Conservation (phyloP, 2,888 invertebrate genomes). For the Clostera curtula region DNA sequence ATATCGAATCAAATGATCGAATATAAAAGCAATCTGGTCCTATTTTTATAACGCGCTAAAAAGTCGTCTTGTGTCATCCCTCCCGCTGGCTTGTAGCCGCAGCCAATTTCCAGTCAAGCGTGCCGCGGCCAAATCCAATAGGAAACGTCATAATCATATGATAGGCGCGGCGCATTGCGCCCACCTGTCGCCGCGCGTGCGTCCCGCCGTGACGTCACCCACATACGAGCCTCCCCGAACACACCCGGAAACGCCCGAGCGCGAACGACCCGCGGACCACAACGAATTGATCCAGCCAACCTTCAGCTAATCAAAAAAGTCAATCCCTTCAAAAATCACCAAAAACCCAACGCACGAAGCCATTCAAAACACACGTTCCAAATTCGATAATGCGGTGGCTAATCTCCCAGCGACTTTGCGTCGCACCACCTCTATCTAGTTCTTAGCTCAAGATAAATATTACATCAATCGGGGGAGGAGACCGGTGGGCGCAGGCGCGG, state of each 20-base stretch:
- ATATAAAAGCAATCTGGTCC: no score
- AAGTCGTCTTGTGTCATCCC: no score
- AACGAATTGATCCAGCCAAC: constrained; percentile 56
- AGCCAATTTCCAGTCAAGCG: constrained; percentile 41
- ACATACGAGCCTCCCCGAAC: constrained; percentile 36
- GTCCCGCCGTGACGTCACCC: constrained; percentile 64
- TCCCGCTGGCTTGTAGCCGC: no score
- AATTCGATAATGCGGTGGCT: not conserved
- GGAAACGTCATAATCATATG: constrained; percentile 72
- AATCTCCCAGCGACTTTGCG: constrained; percentile 23
- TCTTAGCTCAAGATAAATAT: constrained; percentile 74
- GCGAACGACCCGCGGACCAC: constrained; percentile 35
- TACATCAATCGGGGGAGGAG: constrained; percentile 68
- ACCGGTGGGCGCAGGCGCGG: constrained; percentile 43
- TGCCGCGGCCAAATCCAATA: constrained; percentile 46
- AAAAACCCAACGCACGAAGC: constrained; percentile 1
- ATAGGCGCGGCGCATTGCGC: constrained; percentile 71
- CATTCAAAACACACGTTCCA: not conserved
- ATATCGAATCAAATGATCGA: no score
- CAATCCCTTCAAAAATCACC: constrained; percentile 24
- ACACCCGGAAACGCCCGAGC: constrained; percentile 29
- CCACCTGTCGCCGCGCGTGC: constrained; percentile 74
- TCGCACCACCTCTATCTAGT: constrained; percentile 54
- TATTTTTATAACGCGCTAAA: no score
- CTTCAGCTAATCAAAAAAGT: constrained; percentile 45